These are phyloP conservation scores for Phrynosoma platyrhinos DNA, from an alignment of 2,113 vertebrate genomes.

Conservation along the genomic window DNA sequence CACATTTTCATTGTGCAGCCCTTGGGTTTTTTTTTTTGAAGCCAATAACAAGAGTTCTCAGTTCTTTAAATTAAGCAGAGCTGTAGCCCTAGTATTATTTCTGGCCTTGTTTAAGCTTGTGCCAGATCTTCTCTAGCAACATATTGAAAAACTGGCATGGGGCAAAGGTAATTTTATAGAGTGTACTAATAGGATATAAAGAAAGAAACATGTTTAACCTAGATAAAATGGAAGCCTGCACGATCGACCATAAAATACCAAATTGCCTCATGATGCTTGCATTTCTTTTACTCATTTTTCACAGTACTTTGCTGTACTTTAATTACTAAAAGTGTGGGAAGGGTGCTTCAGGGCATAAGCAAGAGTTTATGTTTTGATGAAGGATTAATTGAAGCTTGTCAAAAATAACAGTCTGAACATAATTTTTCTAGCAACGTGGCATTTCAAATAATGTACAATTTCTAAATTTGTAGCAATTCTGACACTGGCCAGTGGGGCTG, in stretches of 20 bases:
- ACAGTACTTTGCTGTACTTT: not conserved
- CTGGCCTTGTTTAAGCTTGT: not conserved
- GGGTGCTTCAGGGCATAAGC: accelerated
- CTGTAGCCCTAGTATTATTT: not conserved
- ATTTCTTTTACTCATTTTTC: slow-evolving; percentile 22
- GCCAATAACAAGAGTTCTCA: not conserved
- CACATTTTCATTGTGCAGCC: not conserved
- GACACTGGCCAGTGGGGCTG: not conserved
- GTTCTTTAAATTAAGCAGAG: not conserved
- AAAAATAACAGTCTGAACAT: not conserved
- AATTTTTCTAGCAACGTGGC: not conserved
- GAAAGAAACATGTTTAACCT: not conserved
- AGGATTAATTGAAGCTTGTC: slow-evolving; percentile 17
- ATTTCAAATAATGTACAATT: not conserved
- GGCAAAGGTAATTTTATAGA: not conserved
- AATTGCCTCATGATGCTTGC: not conserved
- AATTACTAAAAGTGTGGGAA: slow-evolving; percentile 31
- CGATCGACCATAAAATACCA: not conserved
- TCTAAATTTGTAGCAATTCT: not conserved
- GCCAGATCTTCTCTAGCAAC: not conserved
- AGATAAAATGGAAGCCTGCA: not conserved
- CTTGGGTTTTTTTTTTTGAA: not conserved
- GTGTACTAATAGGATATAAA: slow-evolving; percentile 5
- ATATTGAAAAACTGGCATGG: not conserved
- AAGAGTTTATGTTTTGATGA: not conserved